A percentile compares a stretch with the other conserved stretches of the same genome.
Conservation (phyloP, 2,113 vertebrate genomes). For the Plestiodon gilberti region DNA sequence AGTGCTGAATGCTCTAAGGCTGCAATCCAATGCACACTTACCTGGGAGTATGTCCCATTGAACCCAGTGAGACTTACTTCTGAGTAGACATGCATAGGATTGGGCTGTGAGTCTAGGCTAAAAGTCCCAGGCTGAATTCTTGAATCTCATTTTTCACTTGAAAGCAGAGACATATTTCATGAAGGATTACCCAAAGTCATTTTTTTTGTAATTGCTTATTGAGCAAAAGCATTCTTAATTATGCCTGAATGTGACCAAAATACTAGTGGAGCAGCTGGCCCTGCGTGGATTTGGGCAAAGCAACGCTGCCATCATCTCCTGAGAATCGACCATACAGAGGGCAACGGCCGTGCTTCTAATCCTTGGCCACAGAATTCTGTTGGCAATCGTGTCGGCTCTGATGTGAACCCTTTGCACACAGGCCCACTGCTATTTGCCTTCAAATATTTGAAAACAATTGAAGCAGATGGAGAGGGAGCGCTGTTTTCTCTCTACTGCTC, state of each 20-base stretch:
- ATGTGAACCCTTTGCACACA: not conserved
- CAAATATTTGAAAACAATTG: not conserved
- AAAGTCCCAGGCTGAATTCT: not conserved
- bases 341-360: not conserved
- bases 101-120: no score
- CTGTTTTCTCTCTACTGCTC: not conserved
- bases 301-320: not conserved
- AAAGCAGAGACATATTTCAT: not conserved
- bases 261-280: not conserved
- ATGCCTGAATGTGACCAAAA: slow-evolving; percentile 7
- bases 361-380: not conserved
- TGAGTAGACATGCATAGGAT: no score
- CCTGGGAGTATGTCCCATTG: no score
- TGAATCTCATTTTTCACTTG: not conserved
- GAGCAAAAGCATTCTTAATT: not conserved
- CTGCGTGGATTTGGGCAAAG: not conserved
- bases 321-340: slow-evolving; percentile 6
- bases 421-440: not conserved
- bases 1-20: not conserved
- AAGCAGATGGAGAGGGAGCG: not conserved
- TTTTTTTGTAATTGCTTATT: not conserved
- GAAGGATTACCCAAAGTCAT: not conserved
- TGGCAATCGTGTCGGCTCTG: not conserved
- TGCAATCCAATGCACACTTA: no score
- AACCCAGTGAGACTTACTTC: no score